Evolutionary conservation across 2,797 vertebrate species (phyloP), one percentile per base, ranked within the genome.

Genomic region (Macropodus opercularis): DNA sequence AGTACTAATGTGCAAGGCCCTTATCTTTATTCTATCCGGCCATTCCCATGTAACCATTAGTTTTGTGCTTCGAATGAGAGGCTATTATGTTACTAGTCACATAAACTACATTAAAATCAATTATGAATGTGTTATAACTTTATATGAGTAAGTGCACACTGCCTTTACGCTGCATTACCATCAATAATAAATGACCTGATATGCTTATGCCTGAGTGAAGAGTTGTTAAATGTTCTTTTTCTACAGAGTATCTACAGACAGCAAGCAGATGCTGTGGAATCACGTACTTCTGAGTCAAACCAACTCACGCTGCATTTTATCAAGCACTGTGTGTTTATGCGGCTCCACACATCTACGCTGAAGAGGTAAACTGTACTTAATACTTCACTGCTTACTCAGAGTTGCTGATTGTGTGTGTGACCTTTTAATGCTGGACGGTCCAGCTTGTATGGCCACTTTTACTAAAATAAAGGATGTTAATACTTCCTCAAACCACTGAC

Each of bases 131-230:
- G 40, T 35, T 26, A 36, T 48, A 43, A 69, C 13, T 46, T 56
- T 35, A 47, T 53, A 56, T 4, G 18, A 42, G 22, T 51, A 39
- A 71, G 50, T 47, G 31, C 8, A 21, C 44, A 36, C 57, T 38
- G 52, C 57, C 64, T 74, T 79, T 57, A 51, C 64, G 47, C 22
- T 34, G 63, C 64, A 72, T 69, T 39, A 59, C 7, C 39, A 67
- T 87, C 21, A 85, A 86, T 84, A 79, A 89, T 87, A 10, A 22
- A 89, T 80, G 48, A 32, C 21, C 42, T 35, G 24, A 74, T 72
- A 49, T 43, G 12, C 41, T 34, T 41, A 34, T 52, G 42, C 8
- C 21, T 8, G 15, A 44, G 24, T 72, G 36, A 53, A 48, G 40
- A 42, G 32, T 19, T 52, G 31, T 59, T 77, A 72, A 75, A 67